Base-by-base conservation (phyloP, 1,140 invertebrate species). In the Apolygus lucorum region DNA sequence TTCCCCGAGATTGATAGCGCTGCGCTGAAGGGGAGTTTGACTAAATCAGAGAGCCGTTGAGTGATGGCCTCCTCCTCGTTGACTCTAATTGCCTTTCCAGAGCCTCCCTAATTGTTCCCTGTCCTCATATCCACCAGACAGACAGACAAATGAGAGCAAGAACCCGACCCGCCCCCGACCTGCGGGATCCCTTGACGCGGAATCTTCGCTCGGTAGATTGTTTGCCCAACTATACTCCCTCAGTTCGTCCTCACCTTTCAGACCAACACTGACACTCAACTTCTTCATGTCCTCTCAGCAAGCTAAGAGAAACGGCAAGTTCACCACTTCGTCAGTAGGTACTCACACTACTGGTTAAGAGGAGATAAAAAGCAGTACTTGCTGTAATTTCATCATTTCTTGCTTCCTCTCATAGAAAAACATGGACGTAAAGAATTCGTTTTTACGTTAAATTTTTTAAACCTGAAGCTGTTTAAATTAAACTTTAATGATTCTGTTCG, bases 1-100 rank as follows among this genome's bases (percentile, higher is more conserved):
- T 59, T 22, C 54, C 54, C 54, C 54, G 54, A 59, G 54, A 59
- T 59, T 59, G 54, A 59, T 59, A 59, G 54, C 54, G 22, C 22
- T 59, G 54, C 22, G 54, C 54, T 59, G 54, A 21, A 22, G 54
- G 22, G 54, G 22, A 59, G 54, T 59, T 59, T 59, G 54, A 59
- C 54, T 59, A 59, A 59, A 59, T 59, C 54, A 59, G 54, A 59
- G 54, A 59, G 54, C 54, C 22, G 54, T 59, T 59, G 54, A 59
- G 54, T 59, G 54, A 59, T 59, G 54, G 54, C 54, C 54, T 59
- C 54, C 54, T 59, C 54, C 54, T 59, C 54, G 54, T 59, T 59
- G 54, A 59, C 54, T 59, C 54, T 59, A 59, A 59, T 59, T 59
- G 54, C 54, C 54, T 59, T 59, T 59, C 54, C 54, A 59, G 54